Evolutionary conservation across 2,113 vertebrate species (phyloP).

Genomic region (Anarrhichthys ocellatus): DNA sequence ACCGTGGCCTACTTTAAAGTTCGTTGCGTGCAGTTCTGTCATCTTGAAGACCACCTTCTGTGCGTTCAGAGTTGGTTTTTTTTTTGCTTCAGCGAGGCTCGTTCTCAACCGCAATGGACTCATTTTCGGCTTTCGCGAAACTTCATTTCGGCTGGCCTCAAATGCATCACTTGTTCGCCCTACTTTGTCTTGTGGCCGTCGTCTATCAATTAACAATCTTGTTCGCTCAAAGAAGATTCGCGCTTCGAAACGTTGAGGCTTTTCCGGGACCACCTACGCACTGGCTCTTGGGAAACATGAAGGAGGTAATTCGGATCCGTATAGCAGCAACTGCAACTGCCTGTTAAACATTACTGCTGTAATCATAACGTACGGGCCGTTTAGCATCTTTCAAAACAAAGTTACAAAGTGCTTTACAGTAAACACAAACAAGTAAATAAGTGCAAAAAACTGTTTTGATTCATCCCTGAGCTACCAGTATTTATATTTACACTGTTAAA

Average conservation of each 20-base stretch:
- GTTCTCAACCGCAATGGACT: constrained; percentile 31
- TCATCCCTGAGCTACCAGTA: no score
- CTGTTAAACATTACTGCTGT: no score
- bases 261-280: constrained; percentile 57
- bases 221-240: not conserved
- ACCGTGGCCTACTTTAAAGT: not conserved
- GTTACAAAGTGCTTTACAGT: no score
- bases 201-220: constrained; percentile 9
- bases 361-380: no score
- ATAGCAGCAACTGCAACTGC: no score
- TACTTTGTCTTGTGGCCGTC: constrained; percentile 4
- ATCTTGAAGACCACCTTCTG: not conserved
- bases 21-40: not conserved
- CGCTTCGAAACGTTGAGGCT: accelerated
- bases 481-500: no score
- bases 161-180: constrained; percentile 9
- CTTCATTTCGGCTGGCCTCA: not conserved
- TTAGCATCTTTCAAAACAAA: no score
- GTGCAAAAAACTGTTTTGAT: no score
- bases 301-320: constrained; percentile 17
- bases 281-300: constrained; percentile 66
- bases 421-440: no score
- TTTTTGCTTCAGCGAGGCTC: not conserved
- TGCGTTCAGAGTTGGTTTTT: no score
- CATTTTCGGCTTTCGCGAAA: not conserved